phyloP scores from a whole-genome alignment of 2,113 vertebrate species.

The Microtus pennsylvanicus region DNA sequence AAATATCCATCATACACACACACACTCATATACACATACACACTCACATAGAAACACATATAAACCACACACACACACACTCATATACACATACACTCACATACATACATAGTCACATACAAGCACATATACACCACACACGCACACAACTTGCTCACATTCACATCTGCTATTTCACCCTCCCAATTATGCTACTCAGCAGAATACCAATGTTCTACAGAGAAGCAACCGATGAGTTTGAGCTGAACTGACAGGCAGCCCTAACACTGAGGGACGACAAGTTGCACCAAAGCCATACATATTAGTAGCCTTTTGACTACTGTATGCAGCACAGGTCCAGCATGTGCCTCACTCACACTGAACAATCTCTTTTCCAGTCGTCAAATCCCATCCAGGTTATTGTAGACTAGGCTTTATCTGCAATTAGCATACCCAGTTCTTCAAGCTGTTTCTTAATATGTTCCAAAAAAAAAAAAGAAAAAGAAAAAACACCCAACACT shows the following conservation, averaged over 20 bases:
- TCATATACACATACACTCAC: too few relatives aligned
- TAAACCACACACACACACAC: not conserved
- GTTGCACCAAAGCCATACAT: not conserved
- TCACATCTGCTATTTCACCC: not conserved
- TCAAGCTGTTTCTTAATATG: conserved; percentile 18
- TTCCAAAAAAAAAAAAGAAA: not conserved
- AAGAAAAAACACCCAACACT: not conserved
- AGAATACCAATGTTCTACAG: not conserved
- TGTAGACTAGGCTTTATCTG: conserved; percentile 13
- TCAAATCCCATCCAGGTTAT: not conserved
- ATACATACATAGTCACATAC: not conserved
- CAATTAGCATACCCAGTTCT: not conserved
- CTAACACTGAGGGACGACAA: not conserved
- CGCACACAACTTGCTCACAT: not conserved
- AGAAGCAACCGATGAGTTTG: conserved; percentile 1
- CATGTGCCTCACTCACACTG: not conserved
- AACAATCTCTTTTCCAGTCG: not conserved
- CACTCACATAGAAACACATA: not conserved
- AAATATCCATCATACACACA: not conserved
- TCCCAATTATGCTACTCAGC: not conserved
- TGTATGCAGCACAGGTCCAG: not conserved
- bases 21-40: not conserved
- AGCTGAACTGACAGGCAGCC: not conserved
- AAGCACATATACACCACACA: not conserved
- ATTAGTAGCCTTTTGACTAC: not conserved